Evolutionary conservation across 2,888 invertebrate genomes (phyloP).

Genomic region (Lacanobia wlatinum): DNA sequence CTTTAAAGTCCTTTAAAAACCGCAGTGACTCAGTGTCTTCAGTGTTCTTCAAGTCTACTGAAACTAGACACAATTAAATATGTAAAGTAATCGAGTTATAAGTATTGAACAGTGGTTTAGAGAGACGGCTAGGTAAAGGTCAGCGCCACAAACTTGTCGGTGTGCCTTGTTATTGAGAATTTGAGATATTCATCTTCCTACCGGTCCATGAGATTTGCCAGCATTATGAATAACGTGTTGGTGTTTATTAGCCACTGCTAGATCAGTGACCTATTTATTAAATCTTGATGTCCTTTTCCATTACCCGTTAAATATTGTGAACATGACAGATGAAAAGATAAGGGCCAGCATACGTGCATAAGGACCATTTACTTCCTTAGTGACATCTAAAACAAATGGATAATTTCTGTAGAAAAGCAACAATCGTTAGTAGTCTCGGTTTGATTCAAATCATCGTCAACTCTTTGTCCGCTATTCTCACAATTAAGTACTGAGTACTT

Average conservation of each 20-base stretch:
- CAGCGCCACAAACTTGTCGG: slow-evolving; percentile 1
- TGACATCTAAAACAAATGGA: neutral
- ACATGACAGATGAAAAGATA: neutral
- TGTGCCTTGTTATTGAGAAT: slow-evolving; percentile 8
- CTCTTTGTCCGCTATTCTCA: too few relatives aligned
- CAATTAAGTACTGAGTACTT: neutral
- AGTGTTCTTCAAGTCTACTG: slow-evolving; percentile 4
- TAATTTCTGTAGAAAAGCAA: neutral
- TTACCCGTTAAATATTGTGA: too few relatives aligned
- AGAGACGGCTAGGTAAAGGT: slow-evolving; percentile 33
- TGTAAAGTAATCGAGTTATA: slow-evolving; percentile 13
- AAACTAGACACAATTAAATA: slow-evolving; percentile 1
- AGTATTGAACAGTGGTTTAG: slow-evolving; percentile 10
- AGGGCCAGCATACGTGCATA: neutral
- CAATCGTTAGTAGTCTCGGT: too few relatives aligned
- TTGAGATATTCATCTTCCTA: slow-evolving; percentile 5
- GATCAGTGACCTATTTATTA: neutral
- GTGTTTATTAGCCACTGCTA: neutral
- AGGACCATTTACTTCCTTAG: neutral
- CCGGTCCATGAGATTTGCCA: neutral
- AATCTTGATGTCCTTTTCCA: neutral
- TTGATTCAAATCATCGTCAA: too few relatives aligned
- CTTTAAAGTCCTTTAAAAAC: slow-evolving; percentile 8
- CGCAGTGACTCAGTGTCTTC: slow-evolving; percentile 1
- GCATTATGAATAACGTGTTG: neutral